Conservation (phyloP, 2,888 invertebrate species). For the Netelia inedita region DNA sequence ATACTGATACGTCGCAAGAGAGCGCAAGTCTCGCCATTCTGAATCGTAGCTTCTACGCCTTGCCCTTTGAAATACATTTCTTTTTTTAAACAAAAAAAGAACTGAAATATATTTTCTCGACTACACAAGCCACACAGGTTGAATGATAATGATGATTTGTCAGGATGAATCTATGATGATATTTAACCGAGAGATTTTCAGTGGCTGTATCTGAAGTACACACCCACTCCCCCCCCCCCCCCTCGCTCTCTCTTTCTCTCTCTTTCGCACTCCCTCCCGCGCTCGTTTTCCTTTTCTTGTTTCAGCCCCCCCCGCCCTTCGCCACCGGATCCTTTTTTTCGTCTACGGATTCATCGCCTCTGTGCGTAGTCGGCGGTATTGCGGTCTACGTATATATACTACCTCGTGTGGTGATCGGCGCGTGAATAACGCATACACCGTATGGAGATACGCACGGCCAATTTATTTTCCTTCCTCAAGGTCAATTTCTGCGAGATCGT, state of each 20-base stretch:
- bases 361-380: background rate
- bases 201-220: background rate
- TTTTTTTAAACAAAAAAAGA: background rate
- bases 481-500: slow-evolving; percentile 72
- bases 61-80: background rate
- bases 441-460: slow-evolving; percentile 63
- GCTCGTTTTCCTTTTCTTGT: background rate
- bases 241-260: background rate
- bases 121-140: background rate
- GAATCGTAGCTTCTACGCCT: slow-evolving; percentile 6
- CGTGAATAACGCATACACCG: slow-evolving; percentile 9
- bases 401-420: background rate
- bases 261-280: background rate
- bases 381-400: background rate
- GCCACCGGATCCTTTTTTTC: background rate
- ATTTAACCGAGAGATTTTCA: slow-evolving; percentile 46
- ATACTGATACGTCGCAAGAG: slow-evolving; percentile 12
- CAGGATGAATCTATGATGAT: slow-evolving; percentile 44
- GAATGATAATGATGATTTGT: slow-evolving; percentile 47
- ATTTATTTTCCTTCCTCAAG: slow-evolving; percentile 69
- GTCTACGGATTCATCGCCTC: slow-evolving; percentile 1
- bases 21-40: slow-evolving; percentile 4
- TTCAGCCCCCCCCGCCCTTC: slow-evolving; percentile 11
- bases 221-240: background rate
- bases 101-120: background rate